A percentile compares a stretch with the other conserved stretches of the same genome.
phyloP scores from a whole-genome alignment of 2,888 invertebrate genomes.

The Lycaena phlaeas region DNA sequence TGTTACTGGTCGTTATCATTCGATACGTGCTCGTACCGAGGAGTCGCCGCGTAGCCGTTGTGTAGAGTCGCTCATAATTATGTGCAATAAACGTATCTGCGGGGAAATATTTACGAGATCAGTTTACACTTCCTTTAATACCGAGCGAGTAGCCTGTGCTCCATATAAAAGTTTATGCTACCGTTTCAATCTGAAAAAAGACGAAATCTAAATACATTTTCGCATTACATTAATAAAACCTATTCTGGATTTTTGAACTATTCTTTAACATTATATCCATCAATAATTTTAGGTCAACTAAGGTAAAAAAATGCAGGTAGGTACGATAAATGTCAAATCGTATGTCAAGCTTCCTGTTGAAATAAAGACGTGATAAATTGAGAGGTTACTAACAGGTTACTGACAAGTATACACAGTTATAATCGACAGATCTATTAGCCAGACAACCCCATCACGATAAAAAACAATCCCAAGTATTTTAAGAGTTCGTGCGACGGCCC shows the following conservation, averaged over 20 bases:
- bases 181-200: too few relatives aligned
- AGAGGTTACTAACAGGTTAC: neutral
- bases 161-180: too few relatives aligned
- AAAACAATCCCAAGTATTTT: constrained; percentile 17
- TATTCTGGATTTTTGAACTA: too few relatives aligned
- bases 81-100: constrained; percentile 8
- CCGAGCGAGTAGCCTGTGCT: too few relatives aligned
- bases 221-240: too few relatives aligned
- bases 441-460: neutral
- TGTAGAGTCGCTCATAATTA: constrained; percentile 22
- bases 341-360: too few relatives aligned
- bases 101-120: constrained; percentile 15
- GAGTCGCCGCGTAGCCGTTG: constrained; percentile 50
- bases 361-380: too few relatives aligned
- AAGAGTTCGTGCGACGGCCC: constrained; percentile 6
- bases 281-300: too few relatives aligned
- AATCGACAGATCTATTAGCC: neutral
- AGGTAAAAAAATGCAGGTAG: too few relatives aligned
- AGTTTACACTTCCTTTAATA: neutral
- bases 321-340: too few relatives aligned
- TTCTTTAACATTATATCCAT: too few relatives aligned
- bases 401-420: neutral
- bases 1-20: constrained; percentile 48
- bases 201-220: too few relatives aligned
- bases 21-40: constrained; percentile 38